These are phyloP conservation scores for Ascidia mentula DNA, from an alignment of 23 tunicate species.

Conservation along the genomic window DNA sequence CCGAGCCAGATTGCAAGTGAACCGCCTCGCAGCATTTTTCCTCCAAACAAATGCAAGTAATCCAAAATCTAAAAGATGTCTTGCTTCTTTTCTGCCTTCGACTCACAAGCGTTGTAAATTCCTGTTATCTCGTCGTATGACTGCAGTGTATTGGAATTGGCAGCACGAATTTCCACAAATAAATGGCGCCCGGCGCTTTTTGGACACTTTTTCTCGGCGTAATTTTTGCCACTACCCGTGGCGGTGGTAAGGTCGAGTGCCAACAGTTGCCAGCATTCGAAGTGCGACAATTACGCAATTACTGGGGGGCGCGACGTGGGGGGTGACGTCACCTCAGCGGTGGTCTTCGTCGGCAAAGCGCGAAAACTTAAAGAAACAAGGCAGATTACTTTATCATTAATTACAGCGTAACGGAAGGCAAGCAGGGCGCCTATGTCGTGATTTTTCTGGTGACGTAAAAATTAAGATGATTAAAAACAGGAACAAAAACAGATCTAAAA, in stretches of 20 bases:
- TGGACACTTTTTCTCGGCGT: neutral
- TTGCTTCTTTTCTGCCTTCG: too few relatives aligned
- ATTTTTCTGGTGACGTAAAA: too few relatives aligned
- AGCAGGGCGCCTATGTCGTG: too few relatives aligned
- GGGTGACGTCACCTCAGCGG: neutral
- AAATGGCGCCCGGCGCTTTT: neutral
- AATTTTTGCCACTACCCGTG: neutral
- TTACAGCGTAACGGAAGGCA: too few relatives aligned
- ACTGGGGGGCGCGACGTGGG: neutral
- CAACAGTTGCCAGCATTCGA: neutral
- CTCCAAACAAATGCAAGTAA: neutral
- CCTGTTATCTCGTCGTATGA: neutral
- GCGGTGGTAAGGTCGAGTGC: neutral
- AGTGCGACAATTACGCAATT: conserved; percentile 6
- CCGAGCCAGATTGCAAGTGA: neutral
- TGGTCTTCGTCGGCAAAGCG: neutral
- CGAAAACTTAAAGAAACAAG: neutral
- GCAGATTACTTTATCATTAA: neutral
- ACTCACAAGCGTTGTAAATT: neutral
- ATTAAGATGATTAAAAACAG: too few relatives aligned
- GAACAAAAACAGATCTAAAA: too few relatives aligned
- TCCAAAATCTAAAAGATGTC: neutral
- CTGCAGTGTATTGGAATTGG: neutral
- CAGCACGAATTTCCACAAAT: neutral
- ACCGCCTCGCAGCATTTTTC: neutral